These are phyloP conservation scores for Aplysia californica DNA, from an alignment of 1,140 invertebrate genomes.

Conservation along the genomic window DNA sequence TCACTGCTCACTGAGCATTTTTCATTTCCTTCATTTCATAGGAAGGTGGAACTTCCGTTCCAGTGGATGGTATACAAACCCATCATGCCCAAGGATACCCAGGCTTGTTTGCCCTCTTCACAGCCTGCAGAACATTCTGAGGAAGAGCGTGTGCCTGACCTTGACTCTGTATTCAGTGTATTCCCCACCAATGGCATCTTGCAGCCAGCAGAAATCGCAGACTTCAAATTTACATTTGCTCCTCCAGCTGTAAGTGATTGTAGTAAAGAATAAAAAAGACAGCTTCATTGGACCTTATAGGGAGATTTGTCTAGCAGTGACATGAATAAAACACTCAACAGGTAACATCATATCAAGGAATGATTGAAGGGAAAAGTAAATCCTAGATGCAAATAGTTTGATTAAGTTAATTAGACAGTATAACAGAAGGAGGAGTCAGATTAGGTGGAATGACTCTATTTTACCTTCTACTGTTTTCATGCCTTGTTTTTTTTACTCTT, in stretches of 20 bases:
- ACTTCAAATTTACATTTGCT: constrained; percentile 63
- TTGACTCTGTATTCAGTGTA: constrained; percentile 62
- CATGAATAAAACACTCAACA: neutral
- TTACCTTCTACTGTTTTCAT: no score
- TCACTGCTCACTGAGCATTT: no score
- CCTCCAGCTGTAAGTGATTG: constrained; percentile 59
- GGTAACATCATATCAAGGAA: neutral
- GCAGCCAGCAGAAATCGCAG: constrained; percentile 39
- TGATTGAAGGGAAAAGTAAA: neutral
- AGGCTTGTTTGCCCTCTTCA: neutral
- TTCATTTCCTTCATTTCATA: no score
- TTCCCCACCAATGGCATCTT: constrained; percentile 56
- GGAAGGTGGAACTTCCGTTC: constrained; percentile 63
- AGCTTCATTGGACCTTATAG: neutral
- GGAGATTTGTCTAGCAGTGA: neutral
- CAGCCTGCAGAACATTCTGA: neutral
- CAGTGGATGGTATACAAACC: constrained; percentile 65
- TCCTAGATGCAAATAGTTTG: no score
- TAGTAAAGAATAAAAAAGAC: no score
- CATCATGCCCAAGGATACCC: constrained; percentile 42
- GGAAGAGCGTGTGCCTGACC: constrained; percentile 52
- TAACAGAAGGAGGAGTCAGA: no score
- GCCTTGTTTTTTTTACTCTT: no score
- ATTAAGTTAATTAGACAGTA: no score
- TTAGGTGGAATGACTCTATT: no score